These are phyloP conservation scores for Orchesella cincta DNA, from an alignment of 1,140 invertebrate genomes.

Conservation along the genomic window DNA sequence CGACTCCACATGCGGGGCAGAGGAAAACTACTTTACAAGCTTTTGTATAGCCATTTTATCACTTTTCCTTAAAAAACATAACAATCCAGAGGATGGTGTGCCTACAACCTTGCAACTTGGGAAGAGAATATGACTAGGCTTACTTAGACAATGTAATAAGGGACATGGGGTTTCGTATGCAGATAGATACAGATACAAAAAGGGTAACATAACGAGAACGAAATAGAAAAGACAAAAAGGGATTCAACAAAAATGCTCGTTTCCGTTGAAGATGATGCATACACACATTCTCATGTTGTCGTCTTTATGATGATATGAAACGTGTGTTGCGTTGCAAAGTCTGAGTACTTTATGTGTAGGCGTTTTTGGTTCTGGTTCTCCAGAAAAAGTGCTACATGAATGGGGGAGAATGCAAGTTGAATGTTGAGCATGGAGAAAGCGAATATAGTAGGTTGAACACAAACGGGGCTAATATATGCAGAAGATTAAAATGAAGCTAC, in stretches of 20 bases:
- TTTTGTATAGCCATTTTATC: neutral
- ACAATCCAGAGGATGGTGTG: too few relatives aligned
- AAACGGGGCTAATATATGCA: slow-evolving; percentile 3
- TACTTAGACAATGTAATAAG: too few relatives aligned
- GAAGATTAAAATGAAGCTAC: slow-evolving; percentile 1
- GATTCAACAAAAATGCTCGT: too few relatives aligned
- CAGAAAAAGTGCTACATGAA: neutral
- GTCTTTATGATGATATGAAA: neutral
- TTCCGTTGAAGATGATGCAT: neutral
- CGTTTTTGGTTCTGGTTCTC: neutral
- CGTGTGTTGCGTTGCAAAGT: neutral
- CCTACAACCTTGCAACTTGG: too few relatives aligned
- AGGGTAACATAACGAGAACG: too few relatives aligned
- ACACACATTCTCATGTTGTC: neutral
- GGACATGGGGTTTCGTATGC: too few relatives aligned
- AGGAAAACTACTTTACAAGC: neutral
- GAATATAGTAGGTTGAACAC: neutral
- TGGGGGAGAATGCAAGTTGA: neutral
- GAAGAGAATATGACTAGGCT: too few relatives aligned
- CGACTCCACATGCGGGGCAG: neutral
- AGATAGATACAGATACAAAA: too few relatives aligned
- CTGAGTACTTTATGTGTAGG: neutral
- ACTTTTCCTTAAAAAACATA: neutral
- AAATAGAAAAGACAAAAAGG: too few relatives aligned
- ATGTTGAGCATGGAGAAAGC: neutral